Evolutionary conservation across 2,888 invertebrate genomes (phyloP), one percentile per base, ranked within the genome.

Genomic region (Heteromyza rotundicornis): DNA sequence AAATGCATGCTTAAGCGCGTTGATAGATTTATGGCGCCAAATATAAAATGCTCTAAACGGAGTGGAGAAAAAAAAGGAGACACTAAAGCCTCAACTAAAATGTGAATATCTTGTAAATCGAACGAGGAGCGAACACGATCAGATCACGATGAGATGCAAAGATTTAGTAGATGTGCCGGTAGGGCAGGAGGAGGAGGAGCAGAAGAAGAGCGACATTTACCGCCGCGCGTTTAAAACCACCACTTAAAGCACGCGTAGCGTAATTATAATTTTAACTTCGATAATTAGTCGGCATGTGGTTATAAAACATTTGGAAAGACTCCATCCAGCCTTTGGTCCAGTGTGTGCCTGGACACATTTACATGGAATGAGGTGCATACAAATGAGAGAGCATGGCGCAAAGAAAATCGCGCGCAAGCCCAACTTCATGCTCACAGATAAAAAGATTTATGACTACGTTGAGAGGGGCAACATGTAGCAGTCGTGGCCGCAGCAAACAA

Each of bases 21-120:
- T 79, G 78, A 78, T 79, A 78, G 78, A 78, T 78, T 78, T 78
- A 78, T 78, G 78, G 78, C 79, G 78, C 78, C 78, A 79, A 79
- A 78, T 79, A n/a, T n/a, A 76, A 79, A 78, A 74, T 75, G 76
- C 77, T 73, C 67, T 70, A 70, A 72, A 74, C n/a, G n/a, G n/a
- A n/a, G n/a, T n/a, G n/a, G n/a, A 75, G 72, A 76, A 73, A 65
- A 68, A 67, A 63, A 64, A 54, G 16, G 40, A 22, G 51, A 49
- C n/a, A 14, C 52, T 56, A 22, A n/a, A 40, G 40, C 20, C 51
- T 22, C 51, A 23, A 16, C 53, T 10, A 19, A 44, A 54, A 62
- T 59, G 40, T 53, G 59, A 56, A 59, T n/a, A 62, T 62, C 61
- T 62, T 64, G 64, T 64, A 62, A 61, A 64, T 56, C 61, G 57